These are phyloP conservation scores for Drosophila kambysellisi DNA, from an alignment of 2,888 invertebrate genomes.

Conservation along the genomic window DNA sequence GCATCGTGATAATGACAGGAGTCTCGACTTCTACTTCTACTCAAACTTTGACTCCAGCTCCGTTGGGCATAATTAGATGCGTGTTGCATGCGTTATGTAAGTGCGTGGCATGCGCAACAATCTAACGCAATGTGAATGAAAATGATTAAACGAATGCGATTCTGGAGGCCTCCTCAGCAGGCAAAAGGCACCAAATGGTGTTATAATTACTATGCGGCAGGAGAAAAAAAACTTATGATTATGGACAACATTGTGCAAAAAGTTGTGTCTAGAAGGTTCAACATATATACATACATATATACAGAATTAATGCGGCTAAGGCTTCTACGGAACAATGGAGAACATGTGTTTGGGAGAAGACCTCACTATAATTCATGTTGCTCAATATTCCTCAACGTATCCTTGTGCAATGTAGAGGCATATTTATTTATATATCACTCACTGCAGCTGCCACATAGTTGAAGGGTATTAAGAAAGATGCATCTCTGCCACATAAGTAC, in stretches of 20 bases:
- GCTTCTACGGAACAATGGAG: not conserved
- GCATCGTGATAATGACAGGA: conserved; percentile 51
- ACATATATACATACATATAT: not conserved
- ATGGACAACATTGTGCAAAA: conserved; percentile 25
- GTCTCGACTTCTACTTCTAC: conserved; percentile 15
- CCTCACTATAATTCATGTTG: not conserved
- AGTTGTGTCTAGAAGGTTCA: not conserved
- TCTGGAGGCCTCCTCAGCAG: not conserved
- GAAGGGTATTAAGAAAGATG: conserved; percentile 8
- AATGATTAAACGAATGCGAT: conserved; percentile 12
- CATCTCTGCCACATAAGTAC: conserved; percentile 36
- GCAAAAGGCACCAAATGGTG: conserved; percentile 48
- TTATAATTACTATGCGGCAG: conserved; percentile 61
- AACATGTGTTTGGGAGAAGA: not conserved
- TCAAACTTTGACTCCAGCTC: conserved; percentile 22
- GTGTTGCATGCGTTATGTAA: conserved; percentile 61
- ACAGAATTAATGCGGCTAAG: not conserved
- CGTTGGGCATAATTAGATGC: conserved; percentile 72
- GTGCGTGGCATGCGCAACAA: conserved; percentile 60
- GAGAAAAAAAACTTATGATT: conserved; percentile 46
- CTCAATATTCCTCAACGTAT: not conserved
- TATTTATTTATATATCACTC: not conserved
- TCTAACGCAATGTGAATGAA: conserved; percentile 48
- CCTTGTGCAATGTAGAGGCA: conserved; percentile 4
- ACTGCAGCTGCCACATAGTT: conserved; percentile 3